phyloP scores from a whole-genome alignment of 64 coral and sea anemone species.

The Montipora foliosa region DNA sequence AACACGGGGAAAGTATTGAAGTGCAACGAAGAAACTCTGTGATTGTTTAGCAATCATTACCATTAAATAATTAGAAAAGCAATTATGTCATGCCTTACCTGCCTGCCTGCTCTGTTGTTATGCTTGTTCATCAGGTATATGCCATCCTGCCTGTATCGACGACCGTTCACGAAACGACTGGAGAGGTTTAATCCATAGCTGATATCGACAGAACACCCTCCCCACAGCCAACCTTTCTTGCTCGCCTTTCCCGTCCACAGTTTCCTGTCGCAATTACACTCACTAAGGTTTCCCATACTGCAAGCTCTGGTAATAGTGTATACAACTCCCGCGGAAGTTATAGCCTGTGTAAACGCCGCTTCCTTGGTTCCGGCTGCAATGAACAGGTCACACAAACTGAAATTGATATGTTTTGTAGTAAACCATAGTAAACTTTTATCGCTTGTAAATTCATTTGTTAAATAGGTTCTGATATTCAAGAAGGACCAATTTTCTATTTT shows the following conservation, averaged over 20 bases:
- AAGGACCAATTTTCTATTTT: no score
- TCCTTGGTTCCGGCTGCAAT: conserved; percentile 89
- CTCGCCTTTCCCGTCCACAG: background rate
- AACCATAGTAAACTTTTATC: no score
- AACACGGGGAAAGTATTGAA: background rate
- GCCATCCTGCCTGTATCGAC: conserved; percentile 33
- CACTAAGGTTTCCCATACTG: conserved; percentile 66
- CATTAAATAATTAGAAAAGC: conserved; percentile 81
- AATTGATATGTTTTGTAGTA: background rate
- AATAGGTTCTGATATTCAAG: no score
- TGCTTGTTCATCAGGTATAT: conserved; percentile 76
- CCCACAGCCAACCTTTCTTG: conserved; percentile 58
- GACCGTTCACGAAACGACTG: conserved; percentile 65
- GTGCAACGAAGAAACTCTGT: conserved; percentile 50
- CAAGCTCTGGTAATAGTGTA: conserved; percentile 82
- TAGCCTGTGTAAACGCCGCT: conserved; percentile 83
- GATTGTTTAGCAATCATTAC: conserved; percentile 67
- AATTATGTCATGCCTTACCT: conserved; percentile 80
- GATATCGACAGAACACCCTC: conserved; percentile 79
- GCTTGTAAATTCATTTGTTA: no score
- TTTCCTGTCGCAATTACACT: conserved; percentile 70
- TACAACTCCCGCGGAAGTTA: conserved; percentile 90
- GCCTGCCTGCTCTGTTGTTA: conserved; percentile 80
- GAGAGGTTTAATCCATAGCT: conserved; percentile 73
- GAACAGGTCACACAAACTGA: background rate